Evolutionary conservation across 30 jellyfish, hydroid and myxozoan species (phyloP), one percentile per base, ranked within the genome.

Genomic region (Cassiopea andromeda): DNA sequence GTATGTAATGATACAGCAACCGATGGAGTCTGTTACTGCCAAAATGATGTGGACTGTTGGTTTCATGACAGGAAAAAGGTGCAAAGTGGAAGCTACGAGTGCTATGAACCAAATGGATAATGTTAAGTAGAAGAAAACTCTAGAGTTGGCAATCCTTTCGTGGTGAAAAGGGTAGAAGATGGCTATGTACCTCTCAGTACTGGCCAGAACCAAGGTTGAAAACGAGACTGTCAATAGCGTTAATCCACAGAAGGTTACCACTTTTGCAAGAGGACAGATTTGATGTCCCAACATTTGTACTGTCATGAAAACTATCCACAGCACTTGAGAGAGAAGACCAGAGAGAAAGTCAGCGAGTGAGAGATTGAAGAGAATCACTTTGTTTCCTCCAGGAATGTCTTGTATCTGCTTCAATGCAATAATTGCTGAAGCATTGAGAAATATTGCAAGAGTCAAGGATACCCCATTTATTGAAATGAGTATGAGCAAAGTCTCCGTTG

Each of bases 141-240:
- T 60, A 0, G 89, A 58, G 10, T 19, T 69, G 46, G 43, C 60
- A 44, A 80, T 61, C 4, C 79, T 38, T 18, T 60, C 79, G 13
- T 80, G 78, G 9, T 27, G 14, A 61, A 80, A 80, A 1, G 89
- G 89, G 45, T 61, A 70, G 46, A 80, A 58, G 15, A 80, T 80
- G 79, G 79, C 59, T 1, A 80, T 19, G 59, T 80, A 80, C 7
- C 89, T 61, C 38, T 80, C 89, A n/a, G 60, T 46, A 27, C 89
- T 80, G 6, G 89, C 89, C 6, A 80, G 78, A 47, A 80, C 78
- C 15, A 80, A 15, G 15, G 45, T 60, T 44, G 89, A 80, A 17
- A 80, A 80, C 44, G 89, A 58, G 13, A 66, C 78, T 44, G 73
- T 46, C 79, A 61, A 19, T 1, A 80, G 67, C 61, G 46, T 9